Conservation (phyloP, 2,113 vertebrate species). For the Hemiprocne comata region DNA sequence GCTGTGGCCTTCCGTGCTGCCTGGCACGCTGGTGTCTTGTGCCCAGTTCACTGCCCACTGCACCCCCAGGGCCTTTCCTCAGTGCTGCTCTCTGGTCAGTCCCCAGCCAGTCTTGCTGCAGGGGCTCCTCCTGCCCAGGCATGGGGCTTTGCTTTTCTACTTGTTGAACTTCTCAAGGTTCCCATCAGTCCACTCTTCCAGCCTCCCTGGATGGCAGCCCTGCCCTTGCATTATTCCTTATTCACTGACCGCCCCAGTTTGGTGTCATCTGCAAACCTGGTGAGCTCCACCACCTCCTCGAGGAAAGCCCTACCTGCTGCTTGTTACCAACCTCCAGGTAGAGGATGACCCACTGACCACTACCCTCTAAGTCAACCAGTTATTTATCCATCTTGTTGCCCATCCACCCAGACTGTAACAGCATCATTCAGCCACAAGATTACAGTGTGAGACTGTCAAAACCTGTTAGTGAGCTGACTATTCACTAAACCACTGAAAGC, state of each 20-base stretch:
- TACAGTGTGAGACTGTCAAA: neutral
- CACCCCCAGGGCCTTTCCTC: neutral
- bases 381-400: neutral
- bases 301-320: neutral
- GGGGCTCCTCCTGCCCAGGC: neutral
- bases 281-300: neutral
- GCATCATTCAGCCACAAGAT: neutral
- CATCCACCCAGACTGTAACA: neutral
- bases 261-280: rapidly evolving
- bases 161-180: neutral
- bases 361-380: neutral
- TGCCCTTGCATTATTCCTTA: neutral
- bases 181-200: neutral
- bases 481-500: neutral
- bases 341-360: neutral
- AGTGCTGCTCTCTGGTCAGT: neutral
- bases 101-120: neutral
- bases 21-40: neutral
- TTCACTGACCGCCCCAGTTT: rapidly evolving
- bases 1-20: neutral
- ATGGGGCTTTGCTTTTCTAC: neutral
- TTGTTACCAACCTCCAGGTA: neutral
- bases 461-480: neutral
- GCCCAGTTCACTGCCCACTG: rapidly evolving
- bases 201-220: neutral